phyloP scores from a whole-genome alignment of 2,888 invertebrate species.

The Piscicola geometra region DNA sequence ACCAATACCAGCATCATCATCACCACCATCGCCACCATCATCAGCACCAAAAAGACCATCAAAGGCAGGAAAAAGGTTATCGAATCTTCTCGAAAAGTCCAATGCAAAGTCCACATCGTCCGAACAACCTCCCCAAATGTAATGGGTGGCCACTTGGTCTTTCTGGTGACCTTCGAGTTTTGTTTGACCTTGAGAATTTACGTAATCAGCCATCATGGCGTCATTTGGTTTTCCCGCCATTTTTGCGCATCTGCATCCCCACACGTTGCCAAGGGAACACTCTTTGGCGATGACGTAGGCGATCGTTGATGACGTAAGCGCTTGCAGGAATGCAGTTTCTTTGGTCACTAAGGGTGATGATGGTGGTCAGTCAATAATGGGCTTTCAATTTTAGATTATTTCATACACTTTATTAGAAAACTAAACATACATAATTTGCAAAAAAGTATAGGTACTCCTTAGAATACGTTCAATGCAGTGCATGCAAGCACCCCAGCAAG shows the following conservation, averaged over 20 bases:
- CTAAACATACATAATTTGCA: no score
- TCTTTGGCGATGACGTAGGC: constrained; percentile 10
- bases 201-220: not conserved
- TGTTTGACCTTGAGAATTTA: not conserved
- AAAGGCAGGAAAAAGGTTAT: not conserved
- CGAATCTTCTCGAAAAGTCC: constrained; percentile 1
- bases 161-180: not conserved
- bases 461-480: no score
- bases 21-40: no score
- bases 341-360: constrained; percentile 9
- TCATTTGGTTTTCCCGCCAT: not conserved
- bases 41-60: not conserved
- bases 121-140: constrained; percentile 8
- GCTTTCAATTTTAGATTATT: no score
- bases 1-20: no score
- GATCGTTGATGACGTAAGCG: constrained; percentile 1
- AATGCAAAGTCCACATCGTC: not conserved
- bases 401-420: not conserved
- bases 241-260: not conserved
- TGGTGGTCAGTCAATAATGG: no score
- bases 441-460: no score
- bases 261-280: not conserved
- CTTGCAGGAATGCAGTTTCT: constrained; percentile 13
- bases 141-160: not conserved
- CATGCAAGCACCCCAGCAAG: no score